These are phyloP conservation scores for Protophormia terraenovae DNA, from an alignment of 2,888 invertebrate species.

Conservation along the genomic window DNA sequence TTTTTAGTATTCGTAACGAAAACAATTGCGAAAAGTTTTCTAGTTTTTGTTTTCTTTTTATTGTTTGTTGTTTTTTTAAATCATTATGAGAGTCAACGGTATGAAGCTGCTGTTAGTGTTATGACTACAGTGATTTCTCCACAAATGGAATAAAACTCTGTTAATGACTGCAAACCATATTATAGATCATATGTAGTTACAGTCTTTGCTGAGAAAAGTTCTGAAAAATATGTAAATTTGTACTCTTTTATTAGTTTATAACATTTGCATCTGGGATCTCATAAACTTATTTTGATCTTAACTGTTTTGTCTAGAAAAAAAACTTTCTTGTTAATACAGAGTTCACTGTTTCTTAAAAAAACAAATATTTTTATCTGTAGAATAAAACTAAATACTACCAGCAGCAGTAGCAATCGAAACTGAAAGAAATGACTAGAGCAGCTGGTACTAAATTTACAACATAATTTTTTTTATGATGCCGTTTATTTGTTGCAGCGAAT, in stretches of 20 bases:
- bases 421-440: slow-evolving; percentile 6
- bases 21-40: slow-evolving; percentile 10
- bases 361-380: not conserved
- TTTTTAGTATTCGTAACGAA: slow-evolving; percentile 7
- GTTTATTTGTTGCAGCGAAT: slow-evolving; percentile 11
- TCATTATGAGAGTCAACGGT: not conserved
- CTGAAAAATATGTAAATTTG: too few species aligned
- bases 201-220: too few species aligned
- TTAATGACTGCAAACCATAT: not conserved
- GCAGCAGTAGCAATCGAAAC: not conserved
- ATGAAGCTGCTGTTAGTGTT: not conserved
- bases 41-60: not conserved
- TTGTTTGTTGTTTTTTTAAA: not conserved
- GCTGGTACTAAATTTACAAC: slow-evolving; percentile 39
- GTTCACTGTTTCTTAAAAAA: not conserved
- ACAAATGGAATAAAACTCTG: not conserved
- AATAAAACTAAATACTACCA: not conserved
- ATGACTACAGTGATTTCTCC: not conserved
- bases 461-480: slow-evolving; percentile 42
- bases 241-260: too few species aligned
- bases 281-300: too few species aligned
- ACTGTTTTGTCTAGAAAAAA: too few species aligned
- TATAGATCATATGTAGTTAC: too few species aligned
- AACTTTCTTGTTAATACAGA: not conserved
- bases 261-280: too few species aligned